Evolutionary conservation across 2,888 invertebrate species (phyloP), one percentile per base, ranked within the genome.

Genomic region (Osmoderma eremita): DNA sequence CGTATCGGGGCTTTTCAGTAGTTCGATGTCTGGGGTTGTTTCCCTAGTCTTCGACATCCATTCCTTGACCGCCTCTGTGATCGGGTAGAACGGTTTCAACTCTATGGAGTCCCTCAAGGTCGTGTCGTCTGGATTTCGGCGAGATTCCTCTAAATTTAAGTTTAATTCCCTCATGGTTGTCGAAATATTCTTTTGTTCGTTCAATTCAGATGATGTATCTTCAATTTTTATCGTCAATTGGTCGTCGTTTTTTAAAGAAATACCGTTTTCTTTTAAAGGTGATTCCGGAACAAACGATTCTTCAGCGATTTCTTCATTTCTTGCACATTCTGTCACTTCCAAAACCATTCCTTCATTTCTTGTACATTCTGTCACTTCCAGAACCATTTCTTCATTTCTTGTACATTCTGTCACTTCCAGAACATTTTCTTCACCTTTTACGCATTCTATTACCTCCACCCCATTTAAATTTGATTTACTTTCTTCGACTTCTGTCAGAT

Each of bases 21-120:
- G 76, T 65, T 83, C 82, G 4, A 82, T 75, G 45, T 83, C 82
- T 0, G 83, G 83, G 5, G 82, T 82, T 13, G 75, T 79, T 71
- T 83, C 82, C 10, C 82, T 75, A 3, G 81, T 82, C 70, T 80
- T 80, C 50, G 81, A 80, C 72, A 88, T 82, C 88, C 88, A 88
- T 63, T 86, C 84, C 53, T 83, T 86, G 0, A 88, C 88, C 0
- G 88, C 88, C 51, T 84, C 81, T 2, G 87, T 88, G 65, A 88
- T 85, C 10, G 87, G 86, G 72, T 83, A 82, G 61, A 75, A 51
- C 2, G 53, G 50, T 41, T 62, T 67, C 15, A 45, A 51, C 5
- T 61, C 36, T 30, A 12, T 13, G 10, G 50, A 30, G 6, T n/a
- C 24, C 15, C 58, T 48, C 13, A 36, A 36, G 22, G 20, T 56